These are phyloP conservation scores for Heliothis subflexa DNA, from an alignment of 1,140 invertebrate genomes.

Conservation along the genomic window DNA sequence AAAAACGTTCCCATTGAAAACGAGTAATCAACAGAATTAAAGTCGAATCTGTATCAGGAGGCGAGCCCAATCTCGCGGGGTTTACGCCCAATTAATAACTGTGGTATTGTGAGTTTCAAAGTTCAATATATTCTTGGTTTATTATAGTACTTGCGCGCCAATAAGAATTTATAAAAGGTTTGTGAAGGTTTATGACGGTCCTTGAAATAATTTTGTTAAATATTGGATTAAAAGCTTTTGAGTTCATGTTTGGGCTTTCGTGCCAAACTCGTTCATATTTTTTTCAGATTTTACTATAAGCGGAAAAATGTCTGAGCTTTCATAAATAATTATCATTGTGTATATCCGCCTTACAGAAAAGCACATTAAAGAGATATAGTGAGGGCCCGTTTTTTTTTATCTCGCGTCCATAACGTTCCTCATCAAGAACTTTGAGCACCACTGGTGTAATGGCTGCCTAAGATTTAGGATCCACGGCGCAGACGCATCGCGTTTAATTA, in stretches of 20 bases:
- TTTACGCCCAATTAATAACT: constrained; percentile 80
- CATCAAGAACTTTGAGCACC: constrained; percentile 13
- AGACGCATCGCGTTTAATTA: constrained; percentile 70
- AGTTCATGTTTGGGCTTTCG: too few relatives aligned
- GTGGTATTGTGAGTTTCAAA: constrained; percentile 53
- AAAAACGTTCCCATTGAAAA: constrained; percentile 44
- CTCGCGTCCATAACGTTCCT: neutral
- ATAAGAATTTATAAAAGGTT: too few relatives aligned
- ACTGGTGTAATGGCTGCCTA: constrained; percentile 35
- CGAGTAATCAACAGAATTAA: constrained; percentile 71
- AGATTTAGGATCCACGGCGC: constrained; percentile 37
- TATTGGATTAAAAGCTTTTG: neutral
- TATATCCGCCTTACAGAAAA: too few relatives aligned
- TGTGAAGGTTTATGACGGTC: neutral
- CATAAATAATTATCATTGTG: too few relatives aligned
- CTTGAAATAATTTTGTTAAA: neutral
- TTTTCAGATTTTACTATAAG: too few relatives aligned
- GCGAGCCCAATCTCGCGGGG: constrained; percentile 60
- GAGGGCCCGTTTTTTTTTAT: too few relatives aligned
- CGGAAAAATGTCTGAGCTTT: too few relatives aligned
- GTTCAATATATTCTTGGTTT: constrained; percentile 48
- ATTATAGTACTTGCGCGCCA: neutral
- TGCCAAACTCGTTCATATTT: too few relatives aligned
- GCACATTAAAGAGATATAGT: too few relatives aligned
- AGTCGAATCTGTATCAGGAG: constrained; percentile 62